Percentiles rank a stretch among this genome's conserved stretches.
These are phyloP conservation scores for Machimus rusticus DNA, from an alignment of 2,888 invertebrate genomes.

Conservation along the genomic window DNA sequence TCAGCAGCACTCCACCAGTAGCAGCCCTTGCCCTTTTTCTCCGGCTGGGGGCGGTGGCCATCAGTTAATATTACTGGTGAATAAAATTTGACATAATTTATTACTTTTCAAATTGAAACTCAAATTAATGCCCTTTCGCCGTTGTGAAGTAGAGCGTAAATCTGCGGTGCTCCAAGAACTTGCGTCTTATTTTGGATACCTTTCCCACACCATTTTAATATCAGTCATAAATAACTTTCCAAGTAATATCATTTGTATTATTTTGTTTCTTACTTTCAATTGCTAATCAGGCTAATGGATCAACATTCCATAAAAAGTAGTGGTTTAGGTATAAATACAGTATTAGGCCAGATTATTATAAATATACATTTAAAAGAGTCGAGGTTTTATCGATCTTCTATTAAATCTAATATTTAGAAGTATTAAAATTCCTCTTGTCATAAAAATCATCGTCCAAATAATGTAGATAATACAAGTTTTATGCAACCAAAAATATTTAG, in stretches of 20 bases:
- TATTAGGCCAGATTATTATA: no score
- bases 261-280: not conserved
- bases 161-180: not conserved
- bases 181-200: not conserved
- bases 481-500: no score
- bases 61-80: slow-evolving; percentile 1
- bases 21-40: not conserved
- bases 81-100: slow-evolving; percentile 19
- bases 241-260: not conserved
- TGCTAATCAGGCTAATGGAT: not conserved
- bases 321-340: no score
- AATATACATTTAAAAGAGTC: no score
- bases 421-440: no score
- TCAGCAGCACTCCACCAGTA: not conserved
- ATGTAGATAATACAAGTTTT: no score
- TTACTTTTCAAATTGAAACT: slow-evolving; percentile 6
- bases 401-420: no score
- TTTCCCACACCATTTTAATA: not conserved
- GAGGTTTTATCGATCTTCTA: no score
- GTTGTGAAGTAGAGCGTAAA: not conserved
- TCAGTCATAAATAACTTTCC: not conserved
- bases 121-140: not conserved
- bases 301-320: no score
- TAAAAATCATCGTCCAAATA: no score
- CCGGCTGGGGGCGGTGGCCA: not conserved